These are phyloP conservation scores for Acrobeloides nanus DNA, from an alignment of 2,888 invertebrate genomes.

Conservation along the genomic window DNA sequence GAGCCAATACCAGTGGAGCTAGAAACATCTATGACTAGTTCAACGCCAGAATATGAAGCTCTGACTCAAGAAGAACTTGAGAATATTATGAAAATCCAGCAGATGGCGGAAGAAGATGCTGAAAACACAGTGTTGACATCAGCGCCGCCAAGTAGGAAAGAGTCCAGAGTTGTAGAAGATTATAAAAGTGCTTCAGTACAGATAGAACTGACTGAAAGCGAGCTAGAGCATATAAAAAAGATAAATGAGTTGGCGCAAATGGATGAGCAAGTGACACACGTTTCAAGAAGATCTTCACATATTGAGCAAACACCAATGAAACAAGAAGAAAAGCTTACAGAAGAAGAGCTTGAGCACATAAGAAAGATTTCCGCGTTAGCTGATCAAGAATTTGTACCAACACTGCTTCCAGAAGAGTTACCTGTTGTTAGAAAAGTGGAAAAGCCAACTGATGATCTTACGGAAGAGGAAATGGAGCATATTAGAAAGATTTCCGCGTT, in stretches of 20 bases:
- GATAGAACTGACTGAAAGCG: not conserved
- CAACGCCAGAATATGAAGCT: too few relatives aligned
- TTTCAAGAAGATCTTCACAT: not conserved
- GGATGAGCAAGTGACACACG: too few relatives aligned
- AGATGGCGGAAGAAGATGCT: constrained; percentile 6
- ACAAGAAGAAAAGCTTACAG: constrained; percentile 9
- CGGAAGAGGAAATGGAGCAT: constrained; percentile 40
- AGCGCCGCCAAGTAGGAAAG: not conserved
- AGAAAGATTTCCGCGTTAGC: constrained; percentile 4
- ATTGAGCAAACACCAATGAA: constrained; percentile 3
- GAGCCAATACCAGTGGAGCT: too few relatives aligned
- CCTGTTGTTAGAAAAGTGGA: not conserved
- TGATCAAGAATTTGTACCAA: constrained; percentile 2
- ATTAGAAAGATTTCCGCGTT: constrained; percentile 31
- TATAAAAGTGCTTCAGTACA: not conserved
- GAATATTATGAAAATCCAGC: constrained; percentile 16
- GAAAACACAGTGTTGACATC: constrained; percentile 2
- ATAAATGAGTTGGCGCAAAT: not conserved
- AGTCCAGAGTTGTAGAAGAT: too few relatives aligned
- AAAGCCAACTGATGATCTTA: constrained; percentile 15
- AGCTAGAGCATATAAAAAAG: not conserved
- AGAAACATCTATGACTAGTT: too few relatives aligned
- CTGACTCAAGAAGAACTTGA: constrained; percentile 25
- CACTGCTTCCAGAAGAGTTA: not conserved
- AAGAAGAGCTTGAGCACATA: constrained; percentile 29